phyloP scores from a whole-genome alignment of 2,113 vertebrate genomes.

The Campylomormyrus numenius region DNA sequence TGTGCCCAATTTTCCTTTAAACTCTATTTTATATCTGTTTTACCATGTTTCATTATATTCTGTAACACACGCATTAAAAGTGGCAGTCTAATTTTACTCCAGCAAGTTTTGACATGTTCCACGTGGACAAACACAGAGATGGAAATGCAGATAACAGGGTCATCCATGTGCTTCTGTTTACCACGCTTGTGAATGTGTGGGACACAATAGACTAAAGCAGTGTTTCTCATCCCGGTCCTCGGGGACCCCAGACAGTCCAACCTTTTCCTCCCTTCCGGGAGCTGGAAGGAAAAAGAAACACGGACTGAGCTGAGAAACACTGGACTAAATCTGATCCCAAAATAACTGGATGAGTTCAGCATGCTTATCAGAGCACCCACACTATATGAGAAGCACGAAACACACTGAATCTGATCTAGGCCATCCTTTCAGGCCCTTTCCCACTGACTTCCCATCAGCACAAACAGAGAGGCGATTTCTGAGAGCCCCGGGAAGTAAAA shows the following conservation, averaged over 20 bases:
- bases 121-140: neutral
- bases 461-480: neutral
- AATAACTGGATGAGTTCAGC: neutral
- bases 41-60: neutral
- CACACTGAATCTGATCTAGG: neutral
- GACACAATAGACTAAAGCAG: neutral
- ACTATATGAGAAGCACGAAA: neutral
- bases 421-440: neutral
- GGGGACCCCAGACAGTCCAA: neutral
- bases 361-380: neutral
- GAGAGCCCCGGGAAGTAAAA: neutral
- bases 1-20: neutral
- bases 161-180: neutral
- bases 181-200: neutral
- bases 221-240: neutral
- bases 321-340: neutral
- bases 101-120: neutral
- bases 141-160: neutral
- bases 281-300: neutral
- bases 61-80: neutral
- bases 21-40: neutral
- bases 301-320: neutral
- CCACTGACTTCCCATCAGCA: neutral
- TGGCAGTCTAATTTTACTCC: neutral
- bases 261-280: neutral